Percentiles rank a stretch among this genome's conserved stretches.
Evolutionary conservation across 1,140 invertebrate genomes (phyloP).

Genomic region (Tetragnatha versicolor): DNA sequence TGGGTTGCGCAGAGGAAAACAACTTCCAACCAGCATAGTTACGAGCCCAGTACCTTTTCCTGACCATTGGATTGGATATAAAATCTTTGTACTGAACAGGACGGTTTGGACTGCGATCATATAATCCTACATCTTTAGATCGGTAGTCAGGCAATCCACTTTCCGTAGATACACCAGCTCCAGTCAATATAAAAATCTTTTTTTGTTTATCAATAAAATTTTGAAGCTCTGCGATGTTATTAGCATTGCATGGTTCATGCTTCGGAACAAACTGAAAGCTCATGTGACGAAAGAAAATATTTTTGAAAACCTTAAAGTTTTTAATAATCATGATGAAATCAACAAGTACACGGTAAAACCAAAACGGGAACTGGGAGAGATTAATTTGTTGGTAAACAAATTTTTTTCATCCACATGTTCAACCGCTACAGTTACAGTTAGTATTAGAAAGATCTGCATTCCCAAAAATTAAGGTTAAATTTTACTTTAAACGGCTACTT

Average conservation of each 20-base stretch:
- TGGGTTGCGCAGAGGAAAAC: slow-evolving; percentile 68
- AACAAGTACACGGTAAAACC: too few species aligned
- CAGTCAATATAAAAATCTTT: slow-evolving; percentile 74
- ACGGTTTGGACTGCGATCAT: slow-evolving; percentile 84
- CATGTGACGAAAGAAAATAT: not conserved
- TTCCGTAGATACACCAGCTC: slow-evolving; percentile 81
- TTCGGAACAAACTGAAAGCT: slow-evolving; percentile 53
- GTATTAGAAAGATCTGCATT: too few species aligned
- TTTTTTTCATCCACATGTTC: not conserved
- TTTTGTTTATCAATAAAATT: slow-evolving; percentile 69
- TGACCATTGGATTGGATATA: slow-evolving; percentile 69
- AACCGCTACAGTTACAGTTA: slow-evolving; percentile 21
- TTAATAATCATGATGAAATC: too few species aligned
- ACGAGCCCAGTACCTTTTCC: slow-evolving; percentile 92
- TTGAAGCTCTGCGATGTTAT: slow-evolving; percentile 72
- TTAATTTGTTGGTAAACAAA: too few species aligned
- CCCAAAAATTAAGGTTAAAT: too few species aligned
- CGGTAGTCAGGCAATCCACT: slow-evolving; percentile 85
- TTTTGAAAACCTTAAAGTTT: too few species aligned
- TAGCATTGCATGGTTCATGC: slow-evolving; percentile 57
- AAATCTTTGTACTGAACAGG: slow-evolving; percentile 70
- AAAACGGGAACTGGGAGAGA: too few species aligned
- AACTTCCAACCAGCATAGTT: slow-evolving; percentile 92
- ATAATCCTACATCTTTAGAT: slow-evolving; percentile 87
- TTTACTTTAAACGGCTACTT: too few species aligned